These are phyloP conservation scores for Spodoptera litura DNA, from an alignment of 1,140 invertebrate genomes.

Conservation along the genomic window DNA sequence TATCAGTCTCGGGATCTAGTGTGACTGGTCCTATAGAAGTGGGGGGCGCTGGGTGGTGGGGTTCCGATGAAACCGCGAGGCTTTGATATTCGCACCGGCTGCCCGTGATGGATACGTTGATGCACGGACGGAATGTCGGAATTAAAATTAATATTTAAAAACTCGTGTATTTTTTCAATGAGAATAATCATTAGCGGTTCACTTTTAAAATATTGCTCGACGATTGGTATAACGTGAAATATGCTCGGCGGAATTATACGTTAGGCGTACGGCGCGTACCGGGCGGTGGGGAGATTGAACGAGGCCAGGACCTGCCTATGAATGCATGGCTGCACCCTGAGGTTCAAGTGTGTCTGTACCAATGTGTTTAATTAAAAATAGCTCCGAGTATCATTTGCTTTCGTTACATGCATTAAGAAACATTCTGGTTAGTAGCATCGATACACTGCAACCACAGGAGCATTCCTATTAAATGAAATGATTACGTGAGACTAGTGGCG, in stretches of 20 bases:
- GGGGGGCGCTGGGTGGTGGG: slow-evolving; percentile 43
- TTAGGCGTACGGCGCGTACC: not conserved
- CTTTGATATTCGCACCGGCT: slow-evolving; percentile 64
- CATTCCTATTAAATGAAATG: too few relatives aligned
- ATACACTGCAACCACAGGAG: not conserved
- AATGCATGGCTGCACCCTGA: not conserved
- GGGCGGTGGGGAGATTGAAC: not conserved
- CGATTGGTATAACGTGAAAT: slow-evolving; percentile 16
- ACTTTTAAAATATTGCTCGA: slow-evolving; percentile 2
- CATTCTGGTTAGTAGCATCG: not conserved
- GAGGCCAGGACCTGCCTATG: not conserved
- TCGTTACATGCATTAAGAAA: too few relatives aligned
- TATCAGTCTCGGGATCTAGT: slow-evolving; percentile 36
- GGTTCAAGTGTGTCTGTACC: not conserved
- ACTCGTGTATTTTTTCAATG: slow-evolving; percentile 30
- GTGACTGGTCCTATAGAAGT: slow-evolving; percentile 43
- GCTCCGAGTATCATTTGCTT: not conserved
- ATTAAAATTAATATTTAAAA: slow-evolving; percentile 45
- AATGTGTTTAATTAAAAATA: not conserved
- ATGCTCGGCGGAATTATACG: not conserved
- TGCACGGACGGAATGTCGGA: slow-evolving; percentile 48
- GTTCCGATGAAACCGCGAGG: slow-evolving; percentile 60
- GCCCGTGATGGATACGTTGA: slow-evolving; percentile 66
- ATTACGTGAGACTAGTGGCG: not conserved
- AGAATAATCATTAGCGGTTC: slow-evolving; percentile 28